These are phyloP conservation scores for Cotesia vestalis DNA, from an alignment of 1,140 invertebrate species.

Conservation along the genomic window DNA sequence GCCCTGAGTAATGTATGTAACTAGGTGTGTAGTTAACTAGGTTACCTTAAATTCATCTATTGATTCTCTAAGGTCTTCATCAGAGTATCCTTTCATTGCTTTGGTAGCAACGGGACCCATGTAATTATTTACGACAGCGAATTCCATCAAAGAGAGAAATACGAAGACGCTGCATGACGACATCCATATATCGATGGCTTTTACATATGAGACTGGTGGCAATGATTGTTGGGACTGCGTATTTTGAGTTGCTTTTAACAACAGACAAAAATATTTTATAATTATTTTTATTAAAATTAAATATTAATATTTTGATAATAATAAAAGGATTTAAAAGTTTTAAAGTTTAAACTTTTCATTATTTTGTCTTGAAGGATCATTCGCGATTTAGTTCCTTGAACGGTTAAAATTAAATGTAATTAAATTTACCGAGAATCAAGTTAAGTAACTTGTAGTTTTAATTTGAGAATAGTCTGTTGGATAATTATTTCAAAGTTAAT, in stretches of 20 bases:
- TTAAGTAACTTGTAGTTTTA: no score
- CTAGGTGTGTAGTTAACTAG: not conserved
- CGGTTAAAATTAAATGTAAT: no score
- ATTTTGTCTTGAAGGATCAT: no score
- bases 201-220: slow-evolving; percentile 89
- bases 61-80: slow-evolving; percentile 80
- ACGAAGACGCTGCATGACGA: slow-evolving; percentile 92
- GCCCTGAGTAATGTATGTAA: no score
- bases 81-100: slow-evolving; percentile 89
- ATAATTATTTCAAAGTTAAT: no score
- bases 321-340: slow-evolving; percentile 20
- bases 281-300: slow-evolving; percentile 22
- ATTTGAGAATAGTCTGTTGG: no score
- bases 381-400: no score
- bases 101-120: slow-evolving; percentile 89
- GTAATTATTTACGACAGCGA: slow-evolving; percentile 91
- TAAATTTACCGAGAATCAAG: no score
- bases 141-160: slow-evolving; percentile 92
- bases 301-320: not conserved
- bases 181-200: slow-evolving; percentile 94
- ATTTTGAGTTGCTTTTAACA: slow-evolving; percentile 81
- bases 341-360: not conserved
- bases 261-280: not conserved
- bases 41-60: slow-evolving; percentile 79
- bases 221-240: slow-evolving; percentile 90